Percentiles rank a stretch among this genome's conserved stretches.
Evolutionary conservation across 2,888 invertebrate species (phyloP).

Genomic region (Stenichneumon culpator): DNA sequence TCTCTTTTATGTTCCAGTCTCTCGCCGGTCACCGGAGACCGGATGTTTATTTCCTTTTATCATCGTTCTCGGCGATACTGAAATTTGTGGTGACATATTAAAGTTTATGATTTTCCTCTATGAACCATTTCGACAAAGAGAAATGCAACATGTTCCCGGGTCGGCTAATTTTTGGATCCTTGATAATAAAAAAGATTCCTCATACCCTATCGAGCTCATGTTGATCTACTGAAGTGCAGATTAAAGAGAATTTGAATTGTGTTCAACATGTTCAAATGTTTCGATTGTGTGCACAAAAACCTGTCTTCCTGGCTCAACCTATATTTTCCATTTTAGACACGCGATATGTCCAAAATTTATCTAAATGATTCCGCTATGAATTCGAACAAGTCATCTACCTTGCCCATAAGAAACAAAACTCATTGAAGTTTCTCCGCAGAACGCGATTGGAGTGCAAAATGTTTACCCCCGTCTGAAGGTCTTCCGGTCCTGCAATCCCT

Average conservation of each 20-base stretch:
- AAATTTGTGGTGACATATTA: background rate
- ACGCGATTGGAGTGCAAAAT: background rate
- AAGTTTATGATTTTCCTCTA: slow-evolving; percentile 17
- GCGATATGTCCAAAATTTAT: background rate
- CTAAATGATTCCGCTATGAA: background rate
- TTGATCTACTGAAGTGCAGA: too few relatives aligned
- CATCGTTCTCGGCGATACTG: slow-evolving; percentile 11
- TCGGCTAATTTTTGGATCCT: too few relatives aligned
- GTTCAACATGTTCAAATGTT: too few relatives aligned
- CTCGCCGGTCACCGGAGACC: slow-evolving; percentile 42
- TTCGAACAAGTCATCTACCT: background rate
- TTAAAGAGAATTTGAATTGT: too few relatives aligned
- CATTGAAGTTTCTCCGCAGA: background rate
- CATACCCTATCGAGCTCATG: too few relatives aligned
- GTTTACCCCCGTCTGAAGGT: background rate
- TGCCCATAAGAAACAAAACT: background rate
- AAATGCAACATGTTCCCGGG: background rate
- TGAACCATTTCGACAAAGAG: background rate
- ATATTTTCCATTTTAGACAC: background rate
- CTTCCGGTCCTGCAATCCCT: slow-evolving; percentile 29
- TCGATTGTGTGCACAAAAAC: background rate
- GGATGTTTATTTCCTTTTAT: slow-evolving; percentile 50
- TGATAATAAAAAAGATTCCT: too few relatives aligned
- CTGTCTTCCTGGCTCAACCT: background rate
- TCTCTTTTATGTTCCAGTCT: background rate